Conservation (phyloP, 2,888 invertebrate genomes). For the Tiphia femorata region DNA sequence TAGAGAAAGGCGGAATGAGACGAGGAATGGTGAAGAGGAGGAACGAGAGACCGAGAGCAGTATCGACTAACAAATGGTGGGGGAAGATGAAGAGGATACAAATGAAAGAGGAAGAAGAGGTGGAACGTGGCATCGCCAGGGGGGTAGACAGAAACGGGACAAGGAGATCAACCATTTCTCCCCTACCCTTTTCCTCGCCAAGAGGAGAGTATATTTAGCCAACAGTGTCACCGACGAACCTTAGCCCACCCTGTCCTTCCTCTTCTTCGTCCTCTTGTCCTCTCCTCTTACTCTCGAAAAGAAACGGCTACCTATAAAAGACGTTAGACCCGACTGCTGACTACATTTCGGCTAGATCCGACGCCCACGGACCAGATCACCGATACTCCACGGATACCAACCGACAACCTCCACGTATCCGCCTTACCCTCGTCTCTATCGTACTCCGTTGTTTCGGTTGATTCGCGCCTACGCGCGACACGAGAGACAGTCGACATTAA, state of each 20-base stretch:
- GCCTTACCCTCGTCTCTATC: not conserved
- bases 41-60: too few species aligned
- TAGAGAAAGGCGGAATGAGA: slow-evolving; percentile 2
- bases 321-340: not conserved
- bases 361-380: not conserved
- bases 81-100: not conserved
- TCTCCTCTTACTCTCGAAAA: too few species aligned
- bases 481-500: not conserved
- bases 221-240: slow-evolving; percentile 34
- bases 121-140: too few species aligned
- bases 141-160: too few species aligned
- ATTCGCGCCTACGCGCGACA: not conserved
- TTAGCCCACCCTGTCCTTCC: slow-evolving; percentile 12
- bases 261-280: too few species aligned
- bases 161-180: slow-evolving; percentile 3
- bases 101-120: not conserved
- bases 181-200: slow-evolving; percentile 11
- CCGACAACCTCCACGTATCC: not conserved
- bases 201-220: slow-evolving; percentile 43
- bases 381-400: not conserved
- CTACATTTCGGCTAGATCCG: not conserved
- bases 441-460: not conserved
- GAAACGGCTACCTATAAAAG: not conserved
- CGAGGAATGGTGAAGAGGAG: slow-evolving; percentile 4
- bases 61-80: too few species aligned